These are phyloP conservation scores for Toxotes lorentzi DNA, from an alignment of 2,797 vertebrate genomes.

Conservation along the genomic window DNA sequence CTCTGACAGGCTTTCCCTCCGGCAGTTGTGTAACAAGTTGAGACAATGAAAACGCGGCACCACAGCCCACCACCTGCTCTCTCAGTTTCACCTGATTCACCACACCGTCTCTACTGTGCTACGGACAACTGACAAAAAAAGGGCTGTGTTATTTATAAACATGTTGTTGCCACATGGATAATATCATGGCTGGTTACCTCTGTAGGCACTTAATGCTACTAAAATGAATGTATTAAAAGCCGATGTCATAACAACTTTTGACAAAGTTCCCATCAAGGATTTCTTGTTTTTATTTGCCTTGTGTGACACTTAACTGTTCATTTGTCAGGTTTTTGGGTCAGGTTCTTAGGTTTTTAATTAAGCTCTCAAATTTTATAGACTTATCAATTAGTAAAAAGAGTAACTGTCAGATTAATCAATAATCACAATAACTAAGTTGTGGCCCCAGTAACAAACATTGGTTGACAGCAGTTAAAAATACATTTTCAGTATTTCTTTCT, in stretches of 20 bases:
- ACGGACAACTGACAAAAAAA: conserved; percentile 19
- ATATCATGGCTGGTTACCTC: not conserved
- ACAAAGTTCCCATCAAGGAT: not conserved
- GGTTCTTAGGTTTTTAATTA: too few species aligned
- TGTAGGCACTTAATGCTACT: not conserved
- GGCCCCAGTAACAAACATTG: too few species aligned
- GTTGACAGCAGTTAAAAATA: too few species aligned
- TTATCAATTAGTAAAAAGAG: not conserved
- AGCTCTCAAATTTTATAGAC: too few species aligned
- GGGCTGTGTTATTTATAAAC: conserved; percentile 40
- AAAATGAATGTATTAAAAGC: conserved; percentile 7
- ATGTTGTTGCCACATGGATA: conserved; percentile 27
- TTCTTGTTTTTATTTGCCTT: too few species aligned
- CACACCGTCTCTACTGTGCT: conserved; percentile 17
- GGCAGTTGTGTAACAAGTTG: conserved; percentile 74
- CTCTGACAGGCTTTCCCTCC: conserved; percentile 67
- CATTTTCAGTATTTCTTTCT: not conserved
- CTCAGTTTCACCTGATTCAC: conserved; percentile 76
- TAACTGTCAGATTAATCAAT: too few species aligned
- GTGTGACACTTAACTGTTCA: not conserved
- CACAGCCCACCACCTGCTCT: conserved; percentile 65
- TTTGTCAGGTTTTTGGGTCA: too few species aligned
- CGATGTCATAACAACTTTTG: not conserved
- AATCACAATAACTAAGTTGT: too few species aligned
- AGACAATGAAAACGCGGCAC: conserved; percentile 68